Base-by-base conservation (phyloP, 2,113 vertebrate species). In the Megaceryle torquata region DNA sequence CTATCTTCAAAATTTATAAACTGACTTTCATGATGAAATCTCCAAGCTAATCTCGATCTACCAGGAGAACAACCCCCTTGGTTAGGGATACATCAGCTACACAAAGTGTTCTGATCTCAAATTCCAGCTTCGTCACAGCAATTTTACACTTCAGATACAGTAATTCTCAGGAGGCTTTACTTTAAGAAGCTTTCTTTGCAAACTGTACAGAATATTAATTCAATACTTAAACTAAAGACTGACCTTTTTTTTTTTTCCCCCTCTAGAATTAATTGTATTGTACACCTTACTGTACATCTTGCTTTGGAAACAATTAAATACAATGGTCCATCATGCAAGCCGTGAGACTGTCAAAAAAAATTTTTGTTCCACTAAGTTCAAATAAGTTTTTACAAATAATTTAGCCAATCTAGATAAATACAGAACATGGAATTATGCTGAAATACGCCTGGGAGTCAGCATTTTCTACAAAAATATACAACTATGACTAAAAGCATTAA, bases 361-460 rank as follows among this genome's bases (percentile, higher is more conserved):
- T 71, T 35, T 84, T 93, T 96, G 95, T 92, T 97, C 96, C 96
- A 85, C 93, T 94, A 95, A 93, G 65, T 96, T 93, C 81, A 84
- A 89, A 85, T 48, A 72, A 92, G 37, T 87, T 96, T 92, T 76
- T 94, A 95, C 68, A 96, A 96, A 94, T 89, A 96, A 94, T 92
- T 96, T 87, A 92, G 88, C 75, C 83, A 91, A 89, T 92, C 74
- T 93, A 79, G 44, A 94, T 79, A 95, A 95, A 95, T 84, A 96
- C 15, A 59, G 50, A 87, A 82, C 67, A 95, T 74, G 85, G 63
- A 96, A 89, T 77, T 94, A 86, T 3, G 50, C 53, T 86, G 61
- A 94, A 93, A 95, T 71, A 94, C 0, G 0, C 59, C 35, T 29
- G 57, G 78, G 91, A 92, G 67, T 82, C 44, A 51, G 12, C 22